Conservation (phyloP, 2,888 invertebrate genomes). For the Hylaea fasciaria region DNA sequence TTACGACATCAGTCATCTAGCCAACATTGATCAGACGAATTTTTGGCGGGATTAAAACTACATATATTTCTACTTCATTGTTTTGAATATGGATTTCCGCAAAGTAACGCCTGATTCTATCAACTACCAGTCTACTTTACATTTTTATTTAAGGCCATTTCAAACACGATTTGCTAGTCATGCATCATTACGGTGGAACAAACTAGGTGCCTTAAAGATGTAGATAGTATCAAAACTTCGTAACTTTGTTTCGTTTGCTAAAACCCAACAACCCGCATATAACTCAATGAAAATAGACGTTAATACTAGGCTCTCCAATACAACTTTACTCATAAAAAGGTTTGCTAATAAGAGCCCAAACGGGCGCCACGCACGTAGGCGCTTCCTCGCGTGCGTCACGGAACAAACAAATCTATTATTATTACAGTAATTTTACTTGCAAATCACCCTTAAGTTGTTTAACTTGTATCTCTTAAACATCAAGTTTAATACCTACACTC, state of each 20-base stretch:
- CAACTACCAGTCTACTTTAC: no score
- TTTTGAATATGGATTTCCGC: no score
- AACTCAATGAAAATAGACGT: constrained; percentile 20
- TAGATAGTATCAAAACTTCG: constrained; percentile 13
- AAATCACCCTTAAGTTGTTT: constrained; percentile 40
- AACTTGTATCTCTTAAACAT: constrained; percentile 30
- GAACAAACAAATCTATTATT: constrained; percentile 50
- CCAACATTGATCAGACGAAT: no score
- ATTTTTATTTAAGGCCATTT: no score
- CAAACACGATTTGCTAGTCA: no score
- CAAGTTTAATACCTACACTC: constrained; percentile 25
- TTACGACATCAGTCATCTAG: no score
- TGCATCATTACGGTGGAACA: neutral
- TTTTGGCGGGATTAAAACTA: no score
- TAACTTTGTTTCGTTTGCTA: constrained; percentile 19
- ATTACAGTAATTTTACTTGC: constrained; percentile 47
- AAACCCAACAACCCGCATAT: constrained; percentile 10
- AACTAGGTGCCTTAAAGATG: neutral
- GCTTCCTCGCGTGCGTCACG: constrained; percentile 53
- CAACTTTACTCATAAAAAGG: constrained; percentile 42
- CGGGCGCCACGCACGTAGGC: constrained; percentile 28
- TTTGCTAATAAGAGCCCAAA: constrained; percentile 27
- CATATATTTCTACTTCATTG: no score
- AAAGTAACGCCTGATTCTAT: no score
- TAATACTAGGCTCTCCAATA: constrained; percentile 26